phyloP scores from a whole-genome alignment of 2,113 vertebrate species.

The Phaetusa simplex region DNA sequence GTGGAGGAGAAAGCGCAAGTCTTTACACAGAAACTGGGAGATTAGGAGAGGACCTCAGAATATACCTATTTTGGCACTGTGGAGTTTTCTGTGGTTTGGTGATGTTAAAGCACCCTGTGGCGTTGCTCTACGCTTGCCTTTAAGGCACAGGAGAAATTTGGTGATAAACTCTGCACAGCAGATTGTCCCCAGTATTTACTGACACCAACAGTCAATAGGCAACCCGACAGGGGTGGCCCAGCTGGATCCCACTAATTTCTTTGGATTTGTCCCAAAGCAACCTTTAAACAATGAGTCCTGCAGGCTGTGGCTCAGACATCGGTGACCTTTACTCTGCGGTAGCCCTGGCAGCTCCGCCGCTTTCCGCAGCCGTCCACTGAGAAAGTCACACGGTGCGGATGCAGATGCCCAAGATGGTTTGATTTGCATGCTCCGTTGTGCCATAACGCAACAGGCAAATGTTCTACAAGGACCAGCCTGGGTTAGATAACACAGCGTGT shows the following conservation, averaged over 20 bases:
- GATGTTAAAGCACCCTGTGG: not conserved
- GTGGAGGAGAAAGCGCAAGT: not conserved
- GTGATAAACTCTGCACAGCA: not conserved
- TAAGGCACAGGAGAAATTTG: not conserved
- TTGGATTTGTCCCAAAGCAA: not conserved
- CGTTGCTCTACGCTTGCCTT: not conserved
- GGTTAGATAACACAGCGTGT: not conserved
- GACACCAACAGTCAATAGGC: not conserved
- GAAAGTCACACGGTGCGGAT: accelerated
- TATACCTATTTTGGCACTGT: not conserved
- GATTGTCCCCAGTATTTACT: not conserved
- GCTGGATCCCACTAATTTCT: not conserved
- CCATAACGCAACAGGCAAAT: not conserved
- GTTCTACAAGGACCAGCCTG: not conserved
- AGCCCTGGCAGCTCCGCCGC: not conserved
- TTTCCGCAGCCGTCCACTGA: not conserved
- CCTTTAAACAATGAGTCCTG: not conserved
- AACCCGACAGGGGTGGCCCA: not conserved
- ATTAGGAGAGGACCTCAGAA: not conserved
- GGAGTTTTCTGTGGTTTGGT: not conserved
- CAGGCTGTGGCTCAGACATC: not conserved
- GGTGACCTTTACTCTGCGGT: not conserved
- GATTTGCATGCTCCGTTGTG: not conserved
- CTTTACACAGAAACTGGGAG: not conserved
- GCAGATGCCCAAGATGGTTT: not conserved